Evolutionary conservation across 2,113 vertebrate species (phyloP), one percentile per base, ranked within the genome.

Genomic region (Tringa solitaria): DNA sequence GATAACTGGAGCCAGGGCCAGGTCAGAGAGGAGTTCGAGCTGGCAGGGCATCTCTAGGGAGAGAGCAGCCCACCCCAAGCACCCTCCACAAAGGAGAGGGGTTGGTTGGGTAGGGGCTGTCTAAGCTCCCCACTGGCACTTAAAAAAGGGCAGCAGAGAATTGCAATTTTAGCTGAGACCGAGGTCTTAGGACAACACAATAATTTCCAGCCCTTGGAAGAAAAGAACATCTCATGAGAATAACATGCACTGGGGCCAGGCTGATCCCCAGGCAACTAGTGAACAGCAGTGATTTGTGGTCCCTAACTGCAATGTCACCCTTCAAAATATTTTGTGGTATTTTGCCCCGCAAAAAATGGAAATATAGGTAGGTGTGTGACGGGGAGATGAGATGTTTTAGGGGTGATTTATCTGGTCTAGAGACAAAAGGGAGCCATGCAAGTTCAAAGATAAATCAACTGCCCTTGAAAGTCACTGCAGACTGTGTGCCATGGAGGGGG

Each of bases 221-320:
- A 65, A 81, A 76, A 48, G 43, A 68, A 8, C 10, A 18, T 48
- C 39, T 43, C 18, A 17, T 41, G 27, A 50, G 10, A 33, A 16
- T 4, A 30, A 7, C 24, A 15, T 1, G 5, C 50, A n/a, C 5
- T 3, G 3, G 37, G 48, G 5, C 21, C 24, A 60, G 23, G 33
- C 14, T 56, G 87, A 37, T 6, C 6, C 37, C 12, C 19, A 32
- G 32, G 30, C 18, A 48, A 26, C 1, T 37, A 22, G 8, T 22
- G 69, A 75, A 32, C 30, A 67, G 61, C 61, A 54, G 19, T 21
- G 16, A 37, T 51, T 59, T 73, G 45, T 56, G 39, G 39, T 54
- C 8, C 37, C 18, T 60, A 7, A 24, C 16, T 24, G 43, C 16
- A 60, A 48, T 9, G 14, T 32, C 30, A 77, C 6, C 13, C 41